Base-by-base conservation (phyloP, 2,113 vertebrate genomes). In the Spermophilus dauricus region DNA sequence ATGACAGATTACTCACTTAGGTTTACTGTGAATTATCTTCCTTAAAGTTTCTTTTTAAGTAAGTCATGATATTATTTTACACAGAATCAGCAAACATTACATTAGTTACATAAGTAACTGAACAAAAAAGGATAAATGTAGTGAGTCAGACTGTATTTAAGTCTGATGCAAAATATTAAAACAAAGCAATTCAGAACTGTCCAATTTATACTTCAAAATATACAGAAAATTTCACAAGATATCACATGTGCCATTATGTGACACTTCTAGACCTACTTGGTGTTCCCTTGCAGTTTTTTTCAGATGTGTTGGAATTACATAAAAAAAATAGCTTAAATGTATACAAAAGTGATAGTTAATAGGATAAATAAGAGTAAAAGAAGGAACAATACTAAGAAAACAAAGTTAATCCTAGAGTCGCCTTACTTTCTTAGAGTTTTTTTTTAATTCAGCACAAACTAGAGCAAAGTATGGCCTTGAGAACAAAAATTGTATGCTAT, bases 41-140 rank as follows among this genome's bases (percentile, higher is more conserved):
- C 10, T 91, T 63, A 80, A 78, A 72, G n/a, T 65, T 80, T 89
- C 28, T 58, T 48, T 97, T 76, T 88, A 84, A 42, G 51, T 84
- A 87, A 83, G 1, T 84, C 34, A 45, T 45, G 83, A 85, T 86
- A 67, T 53, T 56, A 73, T 91, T 48, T 72, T 84, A 73, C 24
- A 56, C 30, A 56, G 63, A 61, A 87, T 77, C 61, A 56, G 22
- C 56, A 87, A 86, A 78, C 6, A 32, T 67, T 86, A 91, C 94
- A 77, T 51, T 56, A 88, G 12, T 84, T 89, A 96, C 32, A 24
- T 37, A 97, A 95, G 75, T 80, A 48, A 75, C 80, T 86, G 53
- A 94, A 89, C 72, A 83, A 78, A 97, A 83, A 32, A 91, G 5
- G 26, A 13, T 28, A 83, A 53, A 80, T 51, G 24, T 32, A 75